A percentile compares a stretch with the other conserved stretches of the same genome.
Conservation (phyloP, 2,113 vertebrate species). For the Scortum barcoo region DNA sequence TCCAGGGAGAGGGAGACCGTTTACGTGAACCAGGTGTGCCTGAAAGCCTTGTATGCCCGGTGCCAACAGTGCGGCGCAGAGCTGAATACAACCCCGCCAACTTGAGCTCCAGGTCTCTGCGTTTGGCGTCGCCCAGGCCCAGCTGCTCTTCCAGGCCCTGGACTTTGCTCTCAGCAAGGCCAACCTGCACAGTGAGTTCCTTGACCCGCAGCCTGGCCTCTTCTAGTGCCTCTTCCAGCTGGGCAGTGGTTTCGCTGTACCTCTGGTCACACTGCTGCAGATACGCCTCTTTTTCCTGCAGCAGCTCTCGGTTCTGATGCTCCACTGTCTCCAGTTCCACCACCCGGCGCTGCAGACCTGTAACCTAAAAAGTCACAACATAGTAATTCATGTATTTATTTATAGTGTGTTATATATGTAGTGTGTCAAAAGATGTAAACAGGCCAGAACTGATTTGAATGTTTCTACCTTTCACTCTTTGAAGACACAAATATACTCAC, state of each 20-base stretch:
- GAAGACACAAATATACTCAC: not conserved
- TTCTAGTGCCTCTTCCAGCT: conserved; percentile 73
- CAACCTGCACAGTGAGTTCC: conserved; percentile 72
- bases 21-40: conserved; percentile 44
- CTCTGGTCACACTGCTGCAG: conserved; percentile 55
- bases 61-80: conserved; percentile 79
- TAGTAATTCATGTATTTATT: not conserved
- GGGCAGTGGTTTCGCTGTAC: conserved; percentile 57
- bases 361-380: conserved; percentile 70
- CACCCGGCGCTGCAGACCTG: conserved; percentile 78
- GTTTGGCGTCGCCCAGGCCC: conserved; percentile 57
- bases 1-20: conserved; percentile 69
- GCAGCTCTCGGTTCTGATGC: conserved; percentile 64
- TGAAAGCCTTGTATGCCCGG: conserved; percentile 43
- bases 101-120: conserved; percentile 76
- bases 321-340: conserved; percentile 74
- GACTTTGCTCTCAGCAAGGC: conserved; percentile 63
- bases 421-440: not conserved
- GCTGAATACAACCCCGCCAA: conserved; percentile 78
- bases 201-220: conserved; percentile 41
- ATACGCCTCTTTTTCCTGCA: conserved; percentile 71
- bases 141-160: conserved; percentile 83
- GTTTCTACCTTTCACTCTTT: not conserved
- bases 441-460: not conserved
- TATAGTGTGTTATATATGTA: not conserved